Evolutionary conservation across 92 coral and sea anemone genomes (phyloP).

Genomic region (Parazoanthus darwini): DNA sequence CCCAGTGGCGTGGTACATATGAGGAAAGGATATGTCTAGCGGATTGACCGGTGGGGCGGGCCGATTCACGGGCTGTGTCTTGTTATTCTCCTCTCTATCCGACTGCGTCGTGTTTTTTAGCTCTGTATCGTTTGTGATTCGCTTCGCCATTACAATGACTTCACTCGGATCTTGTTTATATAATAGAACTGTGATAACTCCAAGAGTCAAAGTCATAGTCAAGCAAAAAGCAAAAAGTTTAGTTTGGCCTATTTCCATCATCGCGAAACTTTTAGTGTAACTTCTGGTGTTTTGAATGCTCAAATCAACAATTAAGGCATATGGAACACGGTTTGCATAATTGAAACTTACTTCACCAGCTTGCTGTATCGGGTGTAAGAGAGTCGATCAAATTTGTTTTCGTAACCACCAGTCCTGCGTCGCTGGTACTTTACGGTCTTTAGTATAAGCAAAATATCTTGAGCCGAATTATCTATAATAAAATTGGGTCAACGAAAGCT

Average conservation of each 20-base stretch:
- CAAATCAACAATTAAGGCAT: not conserved
- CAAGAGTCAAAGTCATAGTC: conserved; percentile 22
- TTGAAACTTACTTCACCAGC: not conserved
- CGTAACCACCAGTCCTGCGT: not conserved
- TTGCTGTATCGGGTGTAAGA: not conserved
- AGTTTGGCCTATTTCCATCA: conserved; percentile 3
- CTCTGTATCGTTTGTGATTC: conserved; percentile 36
- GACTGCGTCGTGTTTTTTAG: conserved; percentile 1
- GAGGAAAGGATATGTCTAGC: conserved; percentile 38
- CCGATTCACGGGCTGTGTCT: not conserved
- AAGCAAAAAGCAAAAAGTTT: conserved; percentile 28
- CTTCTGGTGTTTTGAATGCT: not conserved
- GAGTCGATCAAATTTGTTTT: not conserved
- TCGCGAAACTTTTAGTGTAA: not conserved
- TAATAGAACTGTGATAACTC: conserved; percentile 17
- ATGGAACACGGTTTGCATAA: not conserved
- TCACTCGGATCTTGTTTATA: conserved; percentile 24
- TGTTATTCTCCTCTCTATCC: not conserved
- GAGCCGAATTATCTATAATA: too few species aligned
- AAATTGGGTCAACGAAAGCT: not conserved
- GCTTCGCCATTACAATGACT: conserved; percentile 20
- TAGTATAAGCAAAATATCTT: not conserved
- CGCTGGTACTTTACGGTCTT: conserved; percentile 16
- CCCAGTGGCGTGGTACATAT: conserved; percentile 53
- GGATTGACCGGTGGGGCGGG: not conserved